Evolutionary conservation across 2,888 invertebrate species (phyloP).

Genomic region (Calliopum simillimum): DNA sequence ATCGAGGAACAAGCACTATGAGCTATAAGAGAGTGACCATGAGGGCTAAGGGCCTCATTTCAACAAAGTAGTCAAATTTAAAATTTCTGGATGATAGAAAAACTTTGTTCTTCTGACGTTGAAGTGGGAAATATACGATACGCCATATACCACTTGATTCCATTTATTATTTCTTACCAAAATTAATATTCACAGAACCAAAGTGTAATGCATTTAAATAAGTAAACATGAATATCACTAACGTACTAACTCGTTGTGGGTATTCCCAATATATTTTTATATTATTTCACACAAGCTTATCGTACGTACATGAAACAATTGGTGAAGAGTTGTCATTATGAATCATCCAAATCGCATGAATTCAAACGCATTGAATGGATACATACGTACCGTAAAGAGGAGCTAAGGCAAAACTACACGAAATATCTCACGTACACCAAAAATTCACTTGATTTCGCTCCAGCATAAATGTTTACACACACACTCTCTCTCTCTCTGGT

Average conservation of each 20-base stretch:
- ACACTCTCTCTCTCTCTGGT: background rate
- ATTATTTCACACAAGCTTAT: background rate
- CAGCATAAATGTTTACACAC: background rate
- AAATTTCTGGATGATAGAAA: no score
- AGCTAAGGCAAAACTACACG: background rate
- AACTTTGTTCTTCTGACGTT: no score
- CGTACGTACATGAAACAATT: background rate
- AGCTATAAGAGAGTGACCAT: no score
- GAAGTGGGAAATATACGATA: no score
- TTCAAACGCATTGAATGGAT: conserved; percentile 6
- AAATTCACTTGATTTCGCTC: background rate
- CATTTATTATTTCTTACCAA: no score
- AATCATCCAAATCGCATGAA: conserved; percentile 12
- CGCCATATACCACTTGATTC: no score
- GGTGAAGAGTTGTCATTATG: background rate
- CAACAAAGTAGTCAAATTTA: no score
- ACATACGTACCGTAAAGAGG: background rate
- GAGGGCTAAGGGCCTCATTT: no score
- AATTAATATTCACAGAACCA: no score
- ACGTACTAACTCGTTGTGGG: conserved; percentile 1
- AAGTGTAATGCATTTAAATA: no score
- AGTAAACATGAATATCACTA: no score
- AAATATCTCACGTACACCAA: conserved; percentile 4
- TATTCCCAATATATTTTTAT: conserved; percentile 20
- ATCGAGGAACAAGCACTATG: no score